Base-by-base conservation (phyloP, 2,888 invertebrate genomes). In the Beris morrisii region DNA sequence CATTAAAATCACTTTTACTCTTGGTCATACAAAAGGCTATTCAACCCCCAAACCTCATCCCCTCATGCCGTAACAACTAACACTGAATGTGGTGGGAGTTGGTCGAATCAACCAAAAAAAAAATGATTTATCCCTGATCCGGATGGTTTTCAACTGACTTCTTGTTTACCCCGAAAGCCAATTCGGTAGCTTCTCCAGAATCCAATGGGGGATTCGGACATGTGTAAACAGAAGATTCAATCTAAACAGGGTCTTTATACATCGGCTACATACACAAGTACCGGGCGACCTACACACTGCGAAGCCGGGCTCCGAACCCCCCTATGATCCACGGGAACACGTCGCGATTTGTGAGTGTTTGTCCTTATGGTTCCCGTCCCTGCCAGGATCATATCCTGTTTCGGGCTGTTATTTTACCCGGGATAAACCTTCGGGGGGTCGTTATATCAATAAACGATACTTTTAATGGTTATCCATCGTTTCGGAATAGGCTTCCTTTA, bases 1-100 rank as follows among this genome's bases (percentile, higher is more conserved):
- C 69, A 69, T 69, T 69, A 69, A 69, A 69, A 69, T 67, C 67
- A 64, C 64, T 67, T 67, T 69, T 64, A 48, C 63, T 53, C 12
- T 48, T 48, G n/a, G 48, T 12, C 15, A 13, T 48, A 13, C 7
- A 15, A 15, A 48, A 13, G 48, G 12, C 15, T 44, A n/a, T 44
- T 44, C 44, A 44, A 12, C n/a, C n/a, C n/a, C 44, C 44, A 12
- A 44, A 12, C 9, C 44, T 44, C n/a, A 12, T 44, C n/a, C 9
- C 44, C 44, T 44, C 2, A 22, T 3, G 22, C 22, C 22, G 22
- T 3, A 22, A 22, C 22, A 22, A 22, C 22, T 22, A 22, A 22
- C 3, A 22, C 22, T 22, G 22, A 22, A 22, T 22, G 3, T 3
- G 22, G 22, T 22, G 22, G 22, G 22, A 22, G 22, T 22, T 22